Evolutionary conservation across 1,140 invertebrate genomes (phyloP), one percentile per base, ranked within the genome.

Genomic region (Homalodisca vitripennis): DNA sequence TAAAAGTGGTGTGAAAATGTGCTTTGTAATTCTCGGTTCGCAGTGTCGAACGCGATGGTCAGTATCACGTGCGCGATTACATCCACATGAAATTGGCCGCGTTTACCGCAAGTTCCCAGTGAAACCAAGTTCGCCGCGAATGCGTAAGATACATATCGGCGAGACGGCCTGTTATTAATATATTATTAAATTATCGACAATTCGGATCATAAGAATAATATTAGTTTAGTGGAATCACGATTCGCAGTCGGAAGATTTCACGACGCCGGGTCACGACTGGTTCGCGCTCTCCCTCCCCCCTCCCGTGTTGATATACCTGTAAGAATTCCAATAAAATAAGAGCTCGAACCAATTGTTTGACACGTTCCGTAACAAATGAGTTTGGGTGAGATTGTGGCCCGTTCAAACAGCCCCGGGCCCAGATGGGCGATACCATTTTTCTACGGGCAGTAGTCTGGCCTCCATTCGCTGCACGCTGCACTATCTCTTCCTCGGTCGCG

Each of bases 191-290:
- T 67, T 67, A 67, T 67, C 66, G 48, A 67, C 66, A 53, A 67
- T 67, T 67, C 66, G 66, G 41, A 67, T 67, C 66, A 48, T 67
- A 67, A 67, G 66, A 67, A 67, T 67, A 67, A 67, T 67, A 67
- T 67, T 67, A 67, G 66, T 67, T 67, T 67, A 67, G 66, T 41
- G 64, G 46, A 47, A 67, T 67, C 66, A 67, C 66, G 66, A 67
- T 46, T 66, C 29, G 60, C 26, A n/a, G 24, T 1, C 14, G 3
- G 32, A 31, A 66, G 64, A 13, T 34, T 46, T 46, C 34, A 66
- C 34, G 64, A 66, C 10, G 3, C 6, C 12, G 10, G 48, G 48
- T 53, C 48, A 53, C 48, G 48, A 41, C 6, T 41, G 34, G 34
- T 6, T 20, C 63, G 29, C 13, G 29, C 20, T 24, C 63, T 26